Conservation (phyloP, 2,113 vertebrate species). For the Gallinago paraguaiae region DNA sequence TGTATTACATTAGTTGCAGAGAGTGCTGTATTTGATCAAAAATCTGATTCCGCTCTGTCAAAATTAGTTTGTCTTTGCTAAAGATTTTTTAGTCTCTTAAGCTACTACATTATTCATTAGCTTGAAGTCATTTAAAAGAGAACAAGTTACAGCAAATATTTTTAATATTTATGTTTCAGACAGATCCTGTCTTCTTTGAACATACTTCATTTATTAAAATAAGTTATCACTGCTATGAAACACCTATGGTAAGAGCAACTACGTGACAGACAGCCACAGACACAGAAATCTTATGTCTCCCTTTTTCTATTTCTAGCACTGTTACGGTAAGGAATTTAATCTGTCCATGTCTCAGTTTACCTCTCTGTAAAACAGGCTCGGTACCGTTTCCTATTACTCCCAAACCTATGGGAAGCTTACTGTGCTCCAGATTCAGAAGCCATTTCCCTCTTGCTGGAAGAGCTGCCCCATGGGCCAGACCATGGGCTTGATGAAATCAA, state of each 20-base stretch:
- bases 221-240: background rate
- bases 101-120: background rate
- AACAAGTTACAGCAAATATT: background rate
- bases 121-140: background rate
- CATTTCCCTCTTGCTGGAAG: background rate
- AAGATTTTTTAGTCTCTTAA: background rate
- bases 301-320: conserved; percentile 11
- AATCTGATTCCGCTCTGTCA: background rate
- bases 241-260: background rate
- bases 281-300: background rate
- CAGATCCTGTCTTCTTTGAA: background rate
- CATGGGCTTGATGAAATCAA: conserved; percentile 4
- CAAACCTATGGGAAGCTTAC: background rate
- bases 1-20: background rate
- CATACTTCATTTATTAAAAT: background rate
- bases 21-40: background rate
- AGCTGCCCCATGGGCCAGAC: background rate
- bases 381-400: background rate
- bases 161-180: background rate
- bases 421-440: background rate
- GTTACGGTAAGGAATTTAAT: background rate
- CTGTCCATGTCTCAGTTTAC: conserved; percentile 23
- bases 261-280: conserved; percentile 55
- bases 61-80: background rate
- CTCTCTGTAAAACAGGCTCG: background rate